Conservation (phyloP, 1,140 invertebrate genomes). For the Solen grandis region DNA sequence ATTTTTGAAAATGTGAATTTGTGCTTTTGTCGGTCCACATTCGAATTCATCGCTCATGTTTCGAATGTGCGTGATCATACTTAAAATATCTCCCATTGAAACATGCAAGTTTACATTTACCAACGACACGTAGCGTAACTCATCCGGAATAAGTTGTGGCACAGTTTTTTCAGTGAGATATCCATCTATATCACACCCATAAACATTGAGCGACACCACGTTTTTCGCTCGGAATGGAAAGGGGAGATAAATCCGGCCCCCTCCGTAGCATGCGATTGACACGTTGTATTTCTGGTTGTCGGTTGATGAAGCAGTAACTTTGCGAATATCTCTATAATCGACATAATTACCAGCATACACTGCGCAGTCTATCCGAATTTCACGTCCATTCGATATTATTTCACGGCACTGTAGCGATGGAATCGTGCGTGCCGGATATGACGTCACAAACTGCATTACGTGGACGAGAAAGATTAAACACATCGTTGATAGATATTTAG, state of each 20-base stretch:
- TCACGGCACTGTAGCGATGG: too few relatives aligned
- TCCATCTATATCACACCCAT: constrained; percentile 19
- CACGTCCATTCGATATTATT: too few relatives aligned
- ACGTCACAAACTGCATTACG: too few relatives aligned
- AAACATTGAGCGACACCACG: constrained; percentile 16
- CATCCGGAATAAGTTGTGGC: neutral
- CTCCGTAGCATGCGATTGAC: neutral
- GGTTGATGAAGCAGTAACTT: neutral
- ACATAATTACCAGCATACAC: neutral
- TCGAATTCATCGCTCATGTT: neutral
- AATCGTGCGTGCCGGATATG: too few relatives aligned
- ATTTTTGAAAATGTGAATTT: neutral
- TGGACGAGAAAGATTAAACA: too few relatives aligned
- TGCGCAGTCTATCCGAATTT: too few relatives aligned
- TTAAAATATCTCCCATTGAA: neutral
- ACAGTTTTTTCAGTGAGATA: constrained; percentile 32
- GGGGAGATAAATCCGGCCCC: constrained; percentile 31
- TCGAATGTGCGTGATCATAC: neutral
- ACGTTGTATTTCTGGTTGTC: neutral
- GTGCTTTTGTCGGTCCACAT: neutral
- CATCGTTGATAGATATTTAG: too few relatives aligned
- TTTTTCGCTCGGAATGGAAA: constrained; percentile 49
- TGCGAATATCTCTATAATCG: neutral
- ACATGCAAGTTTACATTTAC: neutral
- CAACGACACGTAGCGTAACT: neutral